Evolutionary conservation across 2,797 vertebrate genomes (phyloP).

Genomic region (Tokudaia muenninki): DNA sequence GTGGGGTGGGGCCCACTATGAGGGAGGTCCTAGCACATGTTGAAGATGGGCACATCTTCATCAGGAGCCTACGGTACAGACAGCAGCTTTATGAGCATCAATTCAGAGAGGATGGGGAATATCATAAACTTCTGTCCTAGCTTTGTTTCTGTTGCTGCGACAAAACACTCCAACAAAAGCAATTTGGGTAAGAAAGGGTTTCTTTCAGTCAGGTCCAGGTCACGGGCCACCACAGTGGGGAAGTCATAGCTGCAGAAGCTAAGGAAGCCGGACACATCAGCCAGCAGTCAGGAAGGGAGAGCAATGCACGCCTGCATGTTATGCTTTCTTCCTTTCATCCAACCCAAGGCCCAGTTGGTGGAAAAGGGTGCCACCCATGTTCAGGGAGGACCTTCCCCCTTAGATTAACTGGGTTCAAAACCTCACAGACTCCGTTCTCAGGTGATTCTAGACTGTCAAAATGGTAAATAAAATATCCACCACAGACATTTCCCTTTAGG

Average conservation of each 20-base stretch:
- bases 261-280: background rate
- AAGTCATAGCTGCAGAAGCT: background rate
- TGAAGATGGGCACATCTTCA: background rate
- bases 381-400: background rate
- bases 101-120: background rate
- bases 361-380: background rate
- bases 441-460: background rate
- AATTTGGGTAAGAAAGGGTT: background rate
- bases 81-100: background rate
- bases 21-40: background rate
- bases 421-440: background rate
- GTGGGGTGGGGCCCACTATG: background rate
- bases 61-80: background rate
- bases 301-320: rapidly evolving
- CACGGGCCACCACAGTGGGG: background rate
- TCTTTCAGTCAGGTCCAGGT: background rate
- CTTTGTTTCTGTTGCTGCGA: background rate
- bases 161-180: background rate
- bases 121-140: background rate
- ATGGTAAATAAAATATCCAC: background rate
- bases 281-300: background rate
- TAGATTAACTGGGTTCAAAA: background rate
- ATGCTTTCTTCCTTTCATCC: background rate
- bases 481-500: background rate
- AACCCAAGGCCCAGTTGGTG: background rate